Conservation (phyloP, 2,113 vertebrate genomes). For the Candoia aspera region DNA sequence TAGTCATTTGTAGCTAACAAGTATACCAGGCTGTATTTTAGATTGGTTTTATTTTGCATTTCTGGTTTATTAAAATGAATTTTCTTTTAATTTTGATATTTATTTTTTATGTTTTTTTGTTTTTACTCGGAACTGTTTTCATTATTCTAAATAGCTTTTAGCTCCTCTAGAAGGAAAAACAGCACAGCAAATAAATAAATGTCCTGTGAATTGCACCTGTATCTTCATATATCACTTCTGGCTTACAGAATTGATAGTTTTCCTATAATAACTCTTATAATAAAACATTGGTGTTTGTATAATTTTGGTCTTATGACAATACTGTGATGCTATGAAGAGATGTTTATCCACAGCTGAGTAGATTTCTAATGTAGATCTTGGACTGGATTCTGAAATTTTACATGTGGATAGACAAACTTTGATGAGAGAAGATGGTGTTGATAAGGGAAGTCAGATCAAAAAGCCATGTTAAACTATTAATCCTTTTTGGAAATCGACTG, state of each 20-base stretch:
- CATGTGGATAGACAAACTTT: neutral
- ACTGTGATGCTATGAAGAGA: neutral
- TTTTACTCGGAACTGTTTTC: neutral
- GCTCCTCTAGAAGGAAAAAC: neutral
- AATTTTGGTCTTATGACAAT: neutral
- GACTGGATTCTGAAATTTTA: constrained; percentile 1
- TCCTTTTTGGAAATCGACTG: neutral
- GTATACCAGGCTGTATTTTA: neutral
- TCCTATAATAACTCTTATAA: neutral
- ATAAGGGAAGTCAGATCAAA: neutral
- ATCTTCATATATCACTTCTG: neutral
- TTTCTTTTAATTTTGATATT: neutral
- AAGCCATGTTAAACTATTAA: neutral
- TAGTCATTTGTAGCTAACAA: neutral
- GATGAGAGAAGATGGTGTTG: neutral
- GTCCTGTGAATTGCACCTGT: neutral
- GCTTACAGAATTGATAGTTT: neutral
- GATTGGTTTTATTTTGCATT: neutral
- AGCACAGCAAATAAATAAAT: neutral
- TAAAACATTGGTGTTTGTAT: neutral
- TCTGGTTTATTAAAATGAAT: neutral
- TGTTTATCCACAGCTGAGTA: neutral
- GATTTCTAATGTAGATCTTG: neutral
- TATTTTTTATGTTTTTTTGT: neutral
- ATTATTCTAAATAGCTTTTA: neutral